These are phyloP conservation scores for Gambusia yucatana DNA, from an alignment of 2,797 vertebrate genomes.

Conservation along the genomic window DNA sequence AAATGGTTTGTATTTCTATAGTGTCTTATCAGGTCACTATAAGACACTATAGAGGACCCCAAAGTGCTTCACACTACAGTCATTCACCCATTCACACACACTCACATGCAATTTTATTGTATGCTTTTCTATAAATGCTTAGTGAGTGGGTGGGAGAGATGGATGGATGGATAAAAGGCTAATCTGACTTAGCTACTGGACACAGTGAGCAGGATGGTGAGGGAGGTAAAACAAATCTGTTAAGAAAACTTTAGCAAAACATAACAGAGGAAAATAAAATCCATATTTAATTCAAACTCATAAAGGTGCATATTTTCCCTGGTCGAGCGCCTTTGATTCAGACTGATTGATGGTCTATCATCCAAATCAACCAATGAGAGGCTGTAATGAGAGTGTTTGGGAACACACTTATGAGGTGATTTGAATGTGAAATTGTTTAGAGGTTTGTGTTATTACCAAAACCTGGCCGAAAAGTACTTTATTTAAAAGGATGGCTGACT, in stretches of 20 bases:
- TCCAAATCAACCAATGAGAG: background rate
- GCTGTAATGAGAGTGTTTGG: background rate
- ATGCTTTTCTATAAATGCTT: background rate
- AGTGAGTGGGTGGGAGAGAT: background rate
- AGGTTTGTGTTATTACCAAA: background rate
- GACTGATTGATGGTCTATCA: background rate
- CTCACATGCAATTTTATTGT: background rate
- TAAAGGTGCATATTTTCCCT: background rate
- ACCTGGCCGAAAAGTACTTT: background rate
- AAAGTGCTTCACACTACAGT: too few relatives aligned
- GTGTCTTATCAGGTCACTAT: too few relatives aligned
- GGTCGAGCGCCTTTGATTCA: background rate
- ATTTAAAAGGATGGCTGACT: background rate
- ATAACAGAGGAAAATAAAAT: background rate
- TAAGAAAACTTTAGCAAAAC: background rate
- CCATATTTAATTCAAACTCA: background rate
- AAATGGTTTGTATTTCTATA: too few relatives aligned
- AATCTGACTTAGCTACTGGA: background rate
- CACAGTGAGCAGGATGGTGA: background rate
- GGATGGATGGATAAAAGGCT: background rate
- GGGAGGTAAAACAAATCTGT: background rate
- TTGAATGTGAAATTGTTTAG: background rate
- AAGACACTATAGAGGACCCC: too few relatives aligned
- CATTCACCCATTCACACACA: too few relatives aligned
- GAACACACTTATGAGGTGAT: background rate